Evolutionary conservation across 2,888 invertebrate species (phyloP).

Genomic region (Tenthredo scrophulariae): DNA sequence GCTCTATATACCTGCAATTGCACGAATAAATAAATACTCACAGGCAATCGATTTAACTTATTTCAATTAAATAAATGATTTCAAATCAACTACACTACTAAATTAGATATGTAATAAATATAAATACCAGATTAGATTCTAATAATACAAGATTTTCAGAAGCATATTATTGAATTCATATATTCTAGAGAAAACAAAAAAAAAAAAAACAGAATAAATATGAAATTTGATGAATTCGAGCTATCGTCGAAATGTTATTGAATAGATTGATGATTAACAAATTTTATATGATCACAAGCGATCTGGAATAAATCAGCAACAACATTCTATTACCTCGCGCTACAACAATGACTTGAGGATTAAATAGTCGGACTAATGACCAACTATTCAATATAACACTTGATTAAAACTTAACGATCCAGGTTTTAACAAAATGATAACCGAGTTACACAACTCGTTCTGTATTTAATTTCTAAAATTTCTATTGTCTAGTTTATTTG

Average conservation of each 20-base stretch:
- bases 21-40: constrained; percentile 10
- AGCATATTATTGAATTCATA: background rate
- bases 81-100: background rate
- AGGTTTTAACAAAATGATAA: background rate
- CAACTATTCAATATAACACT: constrained; percentile 13
- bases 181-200: too few species aligned
- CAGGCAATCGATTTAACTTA: background rate
- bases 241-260: too few species aligned
- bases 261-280: background rate
- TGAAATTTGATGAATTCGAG: background rate
- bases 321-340: background rate
- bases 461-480: background rate
- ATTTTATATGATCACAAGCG: background rate
- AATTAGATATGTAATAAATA: too few species aligned
- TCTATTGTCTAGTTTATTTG: background rate
- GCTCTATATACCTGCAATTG: background rate
- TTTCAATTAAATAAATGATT: background rate
- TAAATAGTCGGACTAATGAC: background rate
- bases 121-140: too few species aligned
- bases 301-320: background rate
- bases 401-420: constrained; percentile 25
- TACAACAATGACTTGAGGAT: background rate
- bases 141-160: background rate
- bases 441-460: background rate
- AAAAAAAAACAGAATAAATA: background rate